phyloP scores from a whole-genome alignment of 2,888 invertebrate genomes.

The Rhabditophanes sp. region DNA sequence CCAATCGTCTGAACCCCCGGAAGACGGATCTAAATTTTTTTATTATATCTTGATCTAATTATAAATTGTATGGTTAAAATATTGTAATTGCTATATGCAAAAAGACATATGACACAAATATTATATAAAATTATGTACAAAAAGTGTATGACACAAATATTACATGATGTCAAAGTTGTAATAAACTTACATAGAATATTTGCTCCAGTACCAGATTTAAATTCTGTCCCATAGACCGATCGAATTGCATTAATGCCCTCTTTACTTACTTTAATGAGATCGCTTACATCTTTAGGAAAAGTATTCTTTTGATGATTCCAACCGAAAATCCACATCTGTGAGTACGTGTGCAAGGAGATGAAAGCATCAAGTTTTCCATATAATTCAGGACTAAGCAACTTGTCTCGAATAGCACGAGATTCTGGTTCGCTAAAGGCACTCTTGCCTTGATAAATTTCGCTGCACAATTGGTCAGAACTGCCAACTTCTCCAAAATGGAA shows the following conservation, averaged over 20 bases:
- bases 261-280: constrained; percentile 35
- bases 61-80: background rate
- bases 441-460: constrained; percentile 39
- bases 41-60: background rate
- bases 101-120: background rate
- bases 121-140: background rate
- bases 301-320: constrained; percentile 28
- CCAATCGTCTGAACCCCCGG: constrained; percentile 44
- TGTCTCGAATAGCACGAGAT: constrained; percentile 35
- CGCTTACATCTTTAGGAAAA: constrained; percentile 38
- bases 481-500: constrained; percentile 36
- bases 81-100: background rate
- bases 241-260: constrained; percentile 34
- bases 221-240: constrained; percentile 38
- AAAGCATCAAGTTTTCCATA: constrained; percentile 38
- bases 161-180: too few species aligned
- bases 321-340: constrained; percentile 20
- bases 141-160: background rate
- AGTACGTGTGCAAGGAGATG: constrained; percentile 43
- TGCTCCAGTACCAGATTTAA: constrained; percentile 37
- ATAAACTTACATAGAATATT: constrained; percentile 31
- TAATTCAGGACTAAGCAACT: constrained; percentile 26
- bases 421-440: constrained; percentile 21
- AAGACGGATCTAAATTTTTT: constrained; percentile 38
- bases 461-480: constrained; percentile 34